A percentile compares a stretch with the other conserved stretches of the same genome.
These are phyloP conservation scores for Metopolophium dirhodum DNA, from an alignment of 1,140 invertebrate species.

Conservation along the genomic window DNA sequence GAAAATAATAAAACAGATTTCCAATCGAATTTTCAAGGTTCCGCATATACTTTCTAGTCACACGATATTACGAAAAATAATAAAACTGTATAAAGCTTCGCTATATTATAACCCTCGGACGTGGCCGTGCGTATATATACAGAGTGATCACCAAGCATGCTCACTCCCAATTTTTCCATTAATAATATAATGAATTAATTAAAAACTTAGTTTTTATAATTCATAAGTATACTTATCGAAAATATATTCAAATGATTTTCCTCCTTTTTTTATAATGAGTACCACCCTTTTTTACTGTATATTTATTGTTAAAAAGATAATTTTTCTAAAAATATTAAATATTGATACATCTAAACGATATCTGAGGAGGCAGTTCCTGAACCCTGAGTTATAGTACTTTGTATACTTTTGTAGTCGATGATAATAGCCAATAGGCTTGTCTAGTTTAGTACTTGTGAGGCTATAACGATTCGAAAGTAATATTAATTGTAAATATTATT, in stretches of 20 bases:
- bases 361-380: neutral
- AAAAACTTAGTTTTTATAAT: neutral
- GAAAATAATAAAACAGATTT: neutral
- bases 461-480: too few relatives aligned
- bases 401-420: too few relatives aligned
- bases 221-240: neutral
- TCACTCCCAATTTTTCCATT: neutral
- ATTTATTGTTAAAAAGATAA: too few relatives aligned
- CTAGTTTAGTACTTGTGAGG: too few relatives aligned
- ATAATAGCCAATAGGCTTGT: too few relatives aligned
- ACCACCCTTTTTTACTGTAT: too few relatives aligned
- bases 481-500: too few relatives aligned
- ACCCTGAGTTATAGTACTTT: neutral
- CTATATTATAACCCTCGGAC: neutral
- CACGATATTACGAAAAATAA: neutral
- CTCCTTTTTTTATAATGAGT: neutral
- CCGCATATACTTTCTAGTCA: neutral
- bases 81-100: neutral
- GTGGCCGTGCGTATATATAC: neutral
- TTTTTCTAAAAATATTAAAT: neutral
- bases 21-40: neutral
- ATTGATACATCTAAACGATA: neutral
- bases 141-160: neutral
- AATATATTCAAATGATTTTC: neutral
- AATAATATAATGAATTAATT: neutral